Base-by-base conservation (phyloP, 2,113 vertebrate genomes). In the Malaclemys terrapin region DNA sequence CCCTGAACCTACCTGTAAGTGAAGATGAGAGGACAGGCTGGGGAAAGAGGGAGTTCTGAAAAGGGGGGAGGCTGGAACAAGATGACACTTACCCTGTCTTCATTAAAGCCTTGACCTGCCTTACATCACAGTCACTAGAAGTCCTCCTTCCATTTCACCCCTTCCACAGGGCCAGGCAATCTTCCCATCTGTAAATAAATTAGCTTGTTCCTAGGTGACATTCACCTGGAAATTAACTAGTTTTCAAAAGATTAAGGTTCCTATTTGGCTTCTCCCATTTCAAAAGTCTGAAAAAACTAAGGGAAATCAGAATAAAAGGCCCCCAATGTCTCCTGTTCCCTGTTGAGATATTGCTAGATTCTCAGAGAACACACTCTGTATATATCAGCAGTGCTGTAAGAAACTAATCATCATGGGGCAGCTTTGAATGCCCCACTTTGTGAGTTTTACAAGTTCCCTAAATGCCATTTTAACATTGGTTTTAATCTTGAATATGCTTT, bases 121-220 rank as follows among this genome's bases (percentile, higher is more conserved):
- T 76, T 76, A 22, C 20, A 17, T 76, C 72, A 7, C 38, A 25
- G 11, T 45, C 10, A 12, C 72, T 45, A 76, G 38, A 25, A 45
- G 42, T 45, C 62, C 62, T 65, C 31, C 16, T 76, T 22, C 22
- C 31, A 42, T 24, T 45, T 89, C 14, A 9, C 42, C 31, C 54
- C 49, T 78, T 45, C 42, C n/a, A 47, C 42, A 42, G 47, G 42
- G 62, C 81, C 27, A 50, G 27, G 19, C 47, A 10, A 56, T 25
- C 52, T 82, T 82, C 35, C 22, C 12, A 25, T 14, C 35, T 56
- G 53, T 38, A 17, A 53, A 56, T 54, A 56, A 16, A 53, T 69
- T 3, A 0, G 4, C 22, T 19, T 20, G 20, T 54, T 47, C 38
- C 38, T 0, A 1, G 84, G 76, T 84, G 91, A 20, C 0, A 0